phyloP scores from a whole-genome alignment of 2,797 vertebrate genomes.

The Rhinogobio ventralis region DNA sequence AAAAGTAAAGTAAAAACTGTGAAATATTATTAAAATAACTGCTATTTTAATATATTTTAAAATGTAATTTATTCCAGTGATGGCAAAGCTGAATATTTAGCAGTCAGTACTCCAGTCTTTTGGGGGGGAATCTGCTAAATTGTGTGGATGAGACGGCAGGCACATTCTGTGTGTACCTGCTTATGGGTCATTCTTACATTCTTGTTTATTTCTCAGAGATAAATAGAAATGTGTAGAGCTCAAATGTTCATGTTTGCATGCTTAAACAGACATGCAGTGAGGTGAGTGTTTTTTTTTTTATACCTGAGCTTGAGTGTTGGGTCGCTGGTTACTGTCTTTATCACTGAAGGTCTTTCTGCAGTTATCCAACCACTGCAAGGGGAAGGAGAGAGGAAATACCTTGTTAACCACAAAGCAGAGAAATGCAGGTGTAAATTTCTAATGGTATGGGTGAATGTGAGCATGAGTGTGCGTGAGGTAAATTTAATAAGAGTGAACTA shows the following conservation, averaged over 20 bases:
- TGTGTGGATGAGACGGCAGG: not conserved
- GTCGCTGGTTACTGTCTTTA: slow-evolving; percentile 82
- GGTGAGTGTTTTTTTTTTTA: slow-evolving; percentile 25
- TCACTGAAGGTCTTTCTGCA: slow-evolving; percentile 95
- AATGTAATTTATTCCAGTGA: too few species aligned
- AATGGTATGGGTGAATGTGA: not conserved
- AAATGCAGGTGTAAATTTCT: not conserved
- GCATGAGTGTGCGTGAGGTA: slow-evolving; percentile 53
- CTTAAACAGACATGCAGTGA: not conserved
- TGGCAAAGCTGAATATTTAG: too few species aligned
- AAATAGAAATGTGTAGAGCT: not conserved
- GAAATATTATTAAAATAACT: not conserved
- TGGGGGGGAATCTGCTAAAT: too few species aligned
- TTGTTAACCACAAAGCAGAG: not conserved
- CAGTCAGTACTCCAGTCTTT: too few species aligned
- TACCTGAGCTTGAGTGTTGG: slow-evolving; percentile 90
- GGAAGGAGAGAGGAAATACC: slow-evolving; percentile 2
- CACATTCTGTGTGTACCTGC: not conserved
- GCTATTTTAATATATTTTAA: too few species aligned
- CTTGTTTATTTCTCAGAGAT: not conserved
- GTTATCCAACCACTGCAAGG: slow-evolving; percentile 92
- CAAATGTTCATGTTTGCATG: not conserved
- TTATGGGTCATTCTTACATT: too few species aligned
- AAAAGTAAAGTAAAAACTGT: not conserved
- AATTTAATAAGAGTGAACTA: slow-evolving; percentile 85